Conservation (phyloP, 2,888 invertebrate genomes). For the Patella ulyssiponensis region DNA sequence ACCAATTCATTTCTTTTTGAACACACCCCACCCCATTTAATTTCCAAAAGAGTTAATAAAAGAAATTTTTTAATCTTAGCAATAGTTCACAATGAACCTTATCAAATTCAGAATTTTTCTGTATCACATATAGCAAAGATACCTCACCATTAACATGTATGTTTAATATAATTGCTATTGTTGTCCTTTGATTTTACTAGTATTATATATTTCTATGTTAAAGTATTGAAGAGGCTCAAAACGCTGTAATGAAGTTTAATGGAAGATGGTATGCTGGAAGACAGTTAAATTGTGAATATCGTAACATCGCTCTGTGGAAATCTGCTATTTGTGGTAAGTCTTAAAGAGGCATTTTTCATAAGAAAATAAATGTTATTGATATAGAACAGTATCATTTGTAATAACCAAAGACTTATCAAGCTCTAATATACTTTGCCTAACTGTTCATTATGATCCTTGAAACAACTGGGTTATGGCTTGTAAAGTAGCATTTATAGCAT, state of each 20-base stretch:
- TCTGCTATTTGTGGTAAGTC: slow-evolving; percentile 87
- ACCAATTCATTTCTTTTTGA: too few species aligned
- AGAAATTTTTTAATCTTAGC: too few species aligned
- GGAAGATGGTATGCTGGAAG: slow-evolving; percentile 91
- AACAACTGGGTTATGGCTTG: not conserved
- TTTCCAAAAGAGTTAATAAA: too few species aligned
- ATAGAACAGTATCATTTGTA: too few species aligned
- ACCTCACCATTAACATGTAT: not conserved
- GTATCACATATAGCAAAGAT: not conserved
- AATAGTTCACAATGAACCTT: not conserved
- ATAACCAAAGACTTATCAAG: too few species aligned
- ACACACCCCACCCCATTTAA: too few species aligned
- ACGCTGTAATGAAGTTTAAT: slow-evolving; percentile 83
- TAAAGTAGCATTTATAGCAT: not conserved
- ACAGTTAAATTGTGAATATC: slow-evolving; percentile 86
- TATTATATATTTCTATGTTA: slow-evolving; percentile 23
- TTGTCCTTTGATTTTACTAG: too few species aligned
- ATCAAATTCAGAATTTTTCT: not conserved
- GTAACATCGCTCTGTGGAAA: slow-evolving; percentile 85
- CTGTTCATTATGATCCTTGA: not conserved
- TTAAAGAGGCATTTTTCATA: too few species aligned
- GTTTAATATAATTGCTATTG: not conserved
- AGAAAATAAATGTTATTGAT: too few species aligned
- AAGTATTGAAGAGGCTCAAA: slow-evolving; percentile 68
- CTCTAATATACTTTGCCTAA: too few species aligned